Percentiles rank a stretch among this genome's conserved stretches.
These are phyloP conservation scores for Brachylomia viminalis DNA, from an alignment of 2,888 invertebrate species.

Conservation along the genomic window DNA sequence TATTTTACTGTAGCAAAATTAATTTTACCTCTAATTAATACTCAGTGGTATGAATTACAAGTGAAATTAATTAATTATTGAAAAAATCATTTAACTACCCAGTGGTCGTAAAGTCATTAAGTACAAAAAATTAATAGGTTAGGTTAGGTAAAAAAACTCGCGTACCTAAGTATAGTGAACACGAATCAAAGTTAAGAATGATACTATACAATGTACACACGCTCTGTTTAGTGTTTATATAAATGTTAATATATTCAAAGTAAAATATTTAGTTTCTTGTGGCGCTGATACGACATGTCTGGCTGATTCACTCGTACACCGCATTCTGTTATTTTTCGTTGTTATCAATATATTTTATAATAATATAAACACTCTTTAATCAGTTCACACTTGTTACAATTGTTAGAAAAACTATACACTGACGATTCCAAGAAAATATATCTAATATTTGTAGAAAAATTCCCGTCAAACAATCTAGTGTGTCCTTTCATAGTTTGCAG, in stretches of 20 bases:
- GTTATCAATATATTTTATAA: slow-evolving; percentile 60
- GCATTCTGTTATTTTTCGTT: slow-evolving; percentile 49
- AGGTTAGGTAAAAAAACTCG: background rate
- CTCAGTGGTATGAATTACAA: background rate
- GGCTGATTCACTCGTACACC: slow-evolving; percentile 49
- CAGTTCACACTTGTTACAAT: slow-evolving; percentile 32
- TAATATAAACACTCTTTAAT: slow-evolving; percentile 61
- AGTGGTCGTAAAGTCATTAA: background rate
- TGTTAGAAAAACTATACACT: slow-evolving; percentile 29
- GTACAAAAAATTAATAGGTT: too few species aligned
- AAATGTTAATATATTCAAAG: slow-evolving; percentile 32
- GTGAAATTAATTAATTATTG: background rate
- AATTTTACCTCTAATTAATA: background rate
- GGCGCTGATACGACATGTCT: slow-evolving; percentile 62
- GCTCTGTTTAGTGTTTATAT: slow-evolving; percentile 30
- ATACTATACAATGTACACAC: slow-evolving; percentile 30
- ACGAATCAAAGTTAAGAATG: slow-evolving; percentile 4
- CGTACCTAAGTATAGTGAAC: background rate
- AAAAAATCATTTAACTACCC: background rate
- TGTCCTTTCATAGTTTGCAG: background rate
- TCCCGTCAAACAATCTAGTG: slow-evolving; percentile 7
- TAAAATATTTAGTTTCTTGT: slow-evolving; percentile 60
- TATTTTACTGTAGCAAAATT: background rate
- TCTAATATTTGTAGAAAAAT: slow-evolving; percentile 14
- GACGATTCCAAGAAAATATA: slow-evolving; percentile 24